Evolutionary conservation across 2,888 invertebrate species (phyloP).

Genomic region (Chrysodeixis includens): DNA sequence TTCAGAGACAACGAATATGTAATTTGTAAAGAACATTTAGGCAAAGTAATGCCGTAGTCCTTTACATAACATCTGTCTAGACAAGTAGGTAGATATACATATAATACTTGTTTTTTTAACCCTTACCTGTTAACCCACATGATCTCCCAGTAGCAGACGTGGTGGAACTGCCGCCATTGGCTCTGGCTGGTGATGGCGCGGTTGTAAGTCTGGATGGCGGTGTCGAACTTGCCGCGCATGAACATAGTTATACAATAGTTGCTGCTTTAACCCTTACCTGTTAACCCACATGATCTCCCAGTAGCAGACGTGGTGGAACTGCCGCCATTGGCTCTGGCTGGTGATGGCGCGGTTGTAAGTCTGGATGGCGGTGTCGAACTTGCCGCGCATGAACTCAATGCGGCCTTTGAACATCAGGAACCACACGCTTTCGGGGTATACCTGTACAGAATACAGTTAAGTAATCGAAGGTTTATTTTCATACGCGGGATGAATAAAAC

Average conservation of each 20-base stretch:
- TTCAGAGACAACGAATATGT: no score
- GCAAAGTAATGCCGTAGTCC: no score
- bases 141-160: constrained; percentile 98
- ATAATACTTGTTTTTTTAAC: no score
- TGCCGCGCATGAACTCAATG: constrained; percentile 94
- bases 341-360: constrained; percentile 95
- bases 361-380: constrained; percentile 91
- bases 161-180: constrained; percentile 97
- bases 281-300: constrained; percentile 98
- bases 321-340: constrained; percentile 95
- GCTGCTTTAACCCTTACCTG: constrained; percentile 89
- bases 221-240: constrained; percentile 93
- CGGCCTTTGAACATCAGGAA: constrained; percentile 97
- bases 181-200: constrained; percentile 94
- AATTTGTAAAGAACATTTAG: no score
- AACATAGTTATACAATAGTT: no score
- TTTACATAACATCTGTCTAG: no score
- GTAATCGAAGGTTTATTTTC: background rate
- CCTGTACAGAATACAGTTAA: constrained; percentile 66
- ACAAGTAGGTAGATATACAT: no score
- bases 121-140: constrained; percentile 95
- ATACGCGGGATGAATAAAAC: no score
- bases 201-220: constrained; percentile 93
- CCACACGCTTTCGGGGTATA: constrained; percentile 95
- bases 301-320: constrained; percentile 97